phyloP scores from a whole-genome alignment of 2,888 invertebrate genomes.

The Zele albiditarsus region DNA sequence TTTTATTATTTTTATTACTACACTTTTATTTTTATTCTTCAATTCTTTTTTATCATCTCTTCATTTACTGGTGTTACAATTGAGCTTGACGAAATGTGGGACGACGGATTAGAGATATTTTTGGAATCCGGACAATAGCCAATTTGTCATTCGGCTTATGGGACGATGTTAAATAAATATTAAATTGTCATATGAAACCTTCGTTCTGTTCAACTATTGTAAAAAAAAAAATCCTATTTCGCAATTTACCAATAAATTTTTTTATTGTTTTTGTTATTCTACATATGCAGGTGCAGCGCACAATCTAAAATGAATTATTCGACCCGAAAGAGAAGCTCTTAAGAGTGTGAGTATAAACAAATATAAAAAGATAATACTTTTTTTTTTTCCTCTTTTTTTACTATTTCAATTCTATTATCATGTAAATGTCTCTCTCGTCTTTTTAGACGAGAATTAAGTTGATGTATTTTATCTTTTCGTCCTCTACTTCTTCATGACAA shows the following conservation, averaged over 20 bases:
- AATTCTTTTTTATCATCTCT: background rate
- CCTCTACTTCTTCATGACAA: background rate
- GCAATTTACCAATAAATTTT: background rate
- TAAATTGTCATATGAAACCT: no score
- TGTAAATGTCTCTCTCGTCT: background rate
- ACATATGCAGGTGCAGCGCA: constrained; percentile 57
- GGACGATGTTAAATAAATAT: background rate
- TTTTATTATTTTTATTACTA: background rate
- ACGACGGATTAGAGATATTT: background rate
- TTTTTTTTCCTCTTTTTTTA: background rate
- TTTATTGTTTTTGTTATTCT: constrained; percentile 15
- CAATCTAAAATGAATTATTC: constrained; percentile 64
- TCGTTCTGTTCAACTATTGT: no score
- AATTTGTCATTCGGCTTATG: background rate
- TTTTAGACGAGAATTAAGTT: background rate
- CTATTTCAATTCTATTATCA: background rate
- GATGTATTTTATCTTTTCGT: background rate
- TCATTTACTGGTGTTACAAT: background rate
- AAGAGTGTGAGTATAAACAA: constrained; percentile 52
- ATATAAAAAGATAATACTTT: background rate
- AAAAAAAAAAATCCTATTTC: no score
- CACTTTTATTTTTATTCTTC: background rate
- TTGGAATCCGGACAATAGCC: background rate
- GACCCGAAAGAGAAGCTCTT: constrained; percentile 62
- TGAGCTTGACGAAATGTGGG: background rate